Conservation (phyloP, 2,113 vertebrate genomes). For the Budorcas taxicolor region DNA sequence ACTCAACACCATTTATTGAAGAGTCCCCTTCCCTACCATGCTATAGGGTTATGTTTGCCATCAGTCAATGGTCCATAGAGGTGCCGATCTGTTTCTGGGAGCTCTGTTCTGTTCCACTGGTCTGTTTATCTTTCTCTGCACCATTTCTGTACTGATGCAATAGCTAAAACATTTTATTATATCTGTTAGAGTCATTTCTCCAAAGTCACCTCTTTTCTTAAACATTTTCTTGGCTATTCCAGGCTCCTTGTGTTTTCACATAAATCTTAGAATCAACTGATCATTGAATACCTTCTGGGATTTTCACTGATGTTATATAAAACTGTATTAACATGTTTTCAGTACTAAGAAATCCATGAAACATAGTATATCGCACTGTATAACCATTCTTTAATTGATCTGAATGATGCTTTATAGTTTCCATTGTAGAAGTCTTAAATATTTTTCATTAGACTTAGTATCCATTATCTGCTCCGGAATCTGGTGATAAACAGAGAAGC, state of each 20-base stretch:
- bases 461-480: neutral
- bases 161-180: neutral
- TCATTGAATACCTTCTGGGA: neutral
- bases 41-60: accelerated
- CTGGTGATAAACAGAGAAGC: neutral
- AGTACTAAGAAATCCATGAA: neutral
- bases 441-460: neutral
- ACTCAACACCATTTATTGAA: neutral
- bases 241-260: neutral
- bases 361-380: no score
- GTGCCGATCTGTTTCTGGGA: accelerated
- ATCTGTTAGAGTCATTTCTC: neutral
- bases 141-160: accelerated
- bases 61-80: accelerated
- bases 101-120: accelerated
- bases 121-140: neutral
- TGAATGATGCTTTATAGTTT: neutral
- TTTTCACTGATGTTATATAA: neutral
- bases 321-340: neutral
- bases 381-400: neutral
- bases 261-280: neutral
- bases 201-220: neutral
- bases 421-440: neutral
- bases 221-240: neutral
- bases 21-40: neutral